phyloP scores from a whole-genome alignment of 2,888 invertebrate species.

The Polylopha cassiicola region DNA sequence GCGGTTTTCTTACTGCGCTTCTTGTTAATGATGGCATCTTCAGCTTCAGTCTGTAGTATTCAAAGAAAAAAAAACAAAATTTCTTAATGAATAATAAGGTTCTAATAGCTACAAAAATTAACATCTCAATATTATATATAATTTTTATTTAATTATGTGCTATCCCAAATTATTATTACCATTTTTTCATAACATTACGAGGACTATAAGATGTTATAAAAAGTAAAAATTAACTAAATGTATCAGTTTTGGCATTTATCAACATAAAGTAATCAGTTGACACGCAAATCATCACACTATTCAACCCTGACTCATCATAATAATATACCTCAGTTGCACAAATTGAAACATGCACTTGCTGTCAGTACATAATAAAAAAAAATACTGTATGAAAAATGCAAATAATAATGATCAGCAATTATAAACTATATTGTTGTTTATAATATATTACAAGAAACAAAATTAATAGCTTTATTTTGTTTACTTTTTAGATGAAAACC shows the following conservation, averaged over 20 bases:
- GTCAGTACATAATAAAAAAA: constrained; percentile 1
- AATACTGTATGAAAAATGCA: constrained; percentile 1
- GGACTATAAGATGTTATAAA: no score
- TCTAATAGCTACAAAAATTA: no score
- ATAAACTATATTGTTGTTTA: neutral
- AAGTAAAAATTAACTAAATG: no score
- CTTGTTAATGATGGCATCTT: constrained; percentile 95
- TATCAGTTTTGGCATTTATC: constrained; percentile 14
- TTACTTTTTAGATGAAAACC: no score
- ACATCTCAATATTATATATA: no score
- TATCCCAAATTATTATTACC: no score
- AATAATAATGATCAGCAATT: neutral
- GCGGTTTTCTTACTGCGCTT: constrained; percentile 94
- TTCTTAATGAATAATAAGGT: constrained; percentile 6
- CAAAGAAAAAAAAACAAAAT: constrained; percentile 22
- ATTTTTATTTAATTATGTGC: no score
- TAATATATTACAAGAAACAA: neutral
- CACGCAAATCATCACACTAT: constrained; percentile 73
- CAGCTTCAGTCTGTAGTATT: constrained; percentile 87
- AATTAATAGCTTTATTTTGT: no score
- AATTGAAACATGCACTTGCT: no score
- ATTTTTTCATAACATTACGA: no score
- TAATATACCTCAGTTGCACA: no score
- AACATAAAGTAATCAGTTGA: constrained; percentile 69
- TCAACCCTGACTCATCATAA: no score